Evolutionary conservation across 2,888 invertebrate species (phyloP), one percentile per base, ranked within the genome.

Genomic region (Lagria hirta): DNA sequence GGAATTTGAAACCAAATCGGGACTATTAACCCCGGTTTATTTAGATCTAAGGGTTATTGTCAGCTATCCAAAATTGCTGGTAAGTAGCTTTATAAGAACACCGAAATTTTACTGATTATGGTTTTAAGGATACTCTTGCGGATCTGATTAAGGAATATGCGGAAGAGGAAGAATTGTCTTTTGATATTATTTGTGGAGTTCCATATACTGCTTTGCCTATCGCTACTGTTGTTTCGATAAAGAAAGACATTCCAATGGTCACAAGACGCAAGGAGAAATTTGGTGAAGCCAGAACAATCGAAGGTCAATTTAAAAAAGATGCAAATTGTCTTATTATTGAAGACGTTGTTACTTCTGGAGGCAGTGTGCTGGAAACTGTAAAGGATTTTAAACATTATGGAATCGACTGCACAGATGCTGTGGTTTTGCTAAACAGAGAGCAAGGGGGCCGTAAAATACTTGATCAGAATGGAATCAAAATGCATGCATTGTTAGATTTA

Each of bases 131-230:
- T 57, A 70, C 71, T 29, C 72, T 88, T 2, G 76, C 84, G 0
- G 75, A 78, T 29, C 62, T 81, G 3, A 61, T 88, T n/a, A 73
- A 76, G 49, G 77, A 81, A 10, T 73, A 78, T 45, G 11, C 58
- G 4, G 22, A 72, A 26, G 70, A 78, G 10, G 70, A 76, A 42
- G 66, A 75, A 21, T 66, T 72, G 13, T 66, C 72, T 13, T 76
- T 76, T 50, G 80, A 87, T 56, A 82, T 87, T 55, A 73, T 97
- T 7, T 97, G 97, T 70, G 97, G 97, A 2, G 96, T 97, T 0
- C 98, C 99, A 0, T 99, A 98, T 60, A 97, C 97, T 2, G 98
- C 98, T 1, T 73, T 99, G 34, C 97, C 98, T 0, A 80, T 99
- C 41, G 95, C 97, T 1, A 93, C 96, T 1, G 76, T 92, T 22